A percentile compares a stretch with the other conserved stretches of the same genome.
Conservation (phyloP, 2,888 invertebrate genomes). For the Oxycera nigricornis region DNA sequence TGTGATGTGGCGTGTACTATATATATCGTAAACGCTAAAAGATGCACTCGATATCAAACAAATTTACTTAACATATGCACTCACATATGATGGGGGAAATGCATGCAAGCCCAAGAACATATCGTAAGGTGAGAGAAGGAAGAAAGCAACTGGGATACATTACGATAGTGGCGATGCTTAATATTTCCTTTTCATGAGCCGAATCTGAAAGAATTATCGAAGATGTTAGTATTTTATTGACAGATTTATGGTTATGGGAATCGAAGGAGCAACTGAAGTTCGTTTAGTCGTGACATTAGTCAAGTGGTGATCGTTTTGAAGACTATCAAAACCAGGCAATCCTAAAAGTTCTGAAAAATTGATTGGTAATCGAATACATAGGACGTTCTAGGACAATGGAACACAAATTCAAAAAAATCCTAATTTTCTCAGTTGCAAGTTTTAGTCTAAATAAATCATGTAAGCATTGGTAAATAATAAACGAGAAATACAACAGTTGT, state of each 20-base stretch:
- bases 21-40: conserved; percentile 5
- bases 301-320: not conserved
- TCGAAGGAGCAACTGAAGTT: not conserved
- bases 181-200: not conserved
- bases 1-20: not conserved
- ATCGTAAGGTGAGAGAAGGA: not conserved
- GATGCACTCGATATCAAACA: conserved; percentile 19
- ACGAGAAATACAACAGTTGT: too few species aligned
- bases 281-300: not conserved
- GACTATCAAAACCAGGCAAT: too few species aligned
- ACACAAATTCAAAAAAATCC: too few species aligned
- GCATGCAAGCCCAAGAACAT: not conserved
- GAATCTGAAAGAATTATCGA: not conserved
- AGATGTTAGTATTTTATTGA: conserved; percentile 4
- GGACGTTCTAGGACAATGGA: too few species aligned
- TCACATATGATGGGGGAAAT: not conserved
- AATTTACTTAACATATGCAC: conserved; percentile 25
- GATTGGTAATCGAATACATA: too few species aligned
- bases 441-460: too few species aligned
- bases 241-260: conserved; percentile 7
- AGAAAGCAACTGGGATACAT: not conserved
- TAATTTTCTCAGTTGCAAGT: too few species aligned
- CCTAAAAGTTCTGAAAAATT: too few species aligned
- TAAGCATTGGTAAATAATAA: too few species aligned
- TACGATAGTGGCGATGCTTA: not conserved